Evolutionary conservation across 2,113 vertebrate genomes (phyloP).

Genomic region (Bagarius yarrelli): DNA sequence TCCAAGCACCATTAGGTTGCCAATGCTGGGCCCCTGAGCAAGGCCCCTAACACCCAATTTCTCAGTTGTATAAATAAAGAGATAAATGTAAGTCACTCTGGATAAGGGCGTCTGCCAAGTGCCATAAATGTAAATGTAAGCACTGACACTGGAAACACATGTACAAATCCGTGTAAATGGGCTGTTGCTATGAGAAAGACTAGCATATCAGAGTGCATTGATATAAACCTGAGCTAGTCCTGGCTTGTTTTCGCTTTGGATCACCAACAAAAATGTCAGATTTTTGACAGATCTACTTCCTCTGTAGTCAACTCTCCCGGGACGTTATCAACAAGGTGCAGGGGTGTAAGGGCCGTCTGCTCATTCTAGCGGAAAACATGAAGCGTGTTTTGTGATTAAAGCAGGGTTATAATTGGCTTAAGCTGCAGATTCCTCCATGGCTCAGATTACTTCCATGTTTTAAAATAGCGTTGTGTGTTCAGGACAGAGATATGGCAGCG

Average conservation of each 20-base stretch:
- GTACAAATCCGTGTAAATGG: too few relatives aligned
- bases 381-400: constrained; percentile 41
- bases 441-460: constrained; percentile 69
- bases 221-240: neutral
- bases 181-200: too few relatives aligned
- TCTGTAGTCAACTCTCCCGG: neutral
- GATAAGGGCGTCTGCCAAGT: too few relatives aligned
- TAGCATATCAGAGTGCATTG: too few relatives aligned
- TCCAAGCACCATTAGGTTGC: too few relatives aligned
- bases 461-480: constrained; percentile 70
- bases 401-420: constrained; percentile 59
- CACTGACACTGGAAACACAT: too few relatives aligned
- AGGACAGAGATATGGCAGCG: constrained; percentile 45
- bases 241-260: too few relatives aligned
- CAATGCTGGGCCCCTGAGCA: too few relatives aligned
- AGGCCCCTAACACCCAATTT: too few relatives aligned
- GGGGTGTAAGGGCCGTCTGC: neutral
- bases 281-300: neutral
- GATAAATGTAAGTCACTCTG: too few relatives aligned
- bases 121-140: too few relatives aligned
- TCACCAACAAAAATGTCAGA: neutral
- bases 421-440: constrained; percentile 58
- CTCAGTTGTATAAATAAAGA: too few relatives aligned
- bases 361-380: neutral
- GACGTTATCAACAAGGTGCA: neutral